Percentiles rank a stretch among this genome's conserved stretches.
These are phyloP conservation scores for Siniperca obscura DNA, from an alignment of 2,797 vertebrate genomes.

Conservation along the genomic window DNA sequence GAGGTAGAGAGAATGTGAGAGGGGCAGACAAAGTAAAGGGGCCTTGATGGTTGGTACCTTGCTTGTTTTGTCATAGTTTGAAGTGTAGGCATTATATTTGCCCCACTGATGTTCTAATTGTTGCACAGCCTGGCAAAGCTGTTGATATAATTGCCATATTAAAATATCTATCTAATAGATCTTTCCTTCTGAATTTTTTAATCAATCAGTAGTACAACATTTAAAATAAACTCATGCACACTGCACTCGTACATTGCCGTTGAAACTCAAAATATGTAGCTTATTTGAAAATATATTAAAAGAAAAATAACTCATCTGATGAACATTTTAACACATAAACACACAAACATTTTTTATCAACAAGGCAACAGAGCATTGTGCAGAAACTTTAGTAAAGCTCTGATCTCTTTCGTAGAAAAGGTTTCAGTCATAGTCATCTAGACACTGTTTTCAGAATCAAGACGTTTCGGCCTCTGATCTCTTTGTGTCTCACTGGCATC, in stretches of 20 bases:
- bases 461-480: neutral
- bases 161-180: too few species aligned
- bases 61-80: slow-evolving; percentile 16
- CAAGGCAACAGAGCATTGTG: neutral
- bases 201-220: neutral
- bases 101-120: neutral
- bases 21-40: slow-evolving; percentile 26
- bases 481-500: neutral
- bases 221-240: neutral
- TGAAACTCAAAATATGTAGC: neutral
- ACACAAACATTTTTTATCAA: neutral
- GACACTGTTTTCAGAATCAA: too few species aligned
- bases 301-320: neutral
- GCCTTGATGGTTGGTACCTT: neutral
- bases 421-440: too few species aligned
- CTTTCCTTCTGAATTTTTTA: neutral
- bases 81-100: neutral
- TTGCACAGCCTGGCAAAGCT: neutral
- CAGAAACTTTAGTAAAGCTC: neutral
- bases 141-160: slow-evolving; percentile 1
- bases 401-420: neutral
- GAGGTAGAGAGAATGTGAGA: slow-evolving; percentile 16
- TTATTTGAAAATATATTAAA: neutral
- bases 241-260: neutral
- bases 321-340: neutral